A percentile compares a stretch with the other conserved stretches of the same genome.
Conservation (phyloP, 1,140 invertebrate genomes). For the Sycobia sp. region DNA sequence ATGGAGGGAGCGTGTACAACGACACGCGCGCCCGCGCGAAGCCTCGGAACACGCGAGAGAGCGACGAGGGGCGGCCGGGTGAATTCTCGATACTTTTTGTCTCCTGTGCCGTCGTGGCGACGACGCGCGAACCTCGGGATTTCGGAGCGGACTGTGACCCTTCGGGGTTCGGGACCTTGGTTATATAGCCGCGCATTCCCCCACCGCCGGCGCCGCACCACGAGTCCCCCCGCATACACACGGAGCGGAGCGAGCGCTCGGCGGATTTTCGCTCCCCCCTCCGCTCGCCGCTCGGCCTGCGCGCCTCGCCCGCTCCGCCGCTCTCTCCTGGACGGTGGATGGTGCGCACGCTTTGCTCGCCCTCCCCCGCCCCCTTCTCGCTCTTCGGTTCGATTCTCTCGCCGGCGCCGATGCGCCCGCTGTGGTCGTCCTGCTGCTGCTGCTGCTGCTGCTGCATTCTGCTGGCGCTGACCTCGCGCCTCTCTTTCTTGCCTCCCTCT, state of each 20-base stretch:
- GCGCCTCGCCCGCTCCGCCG: constrained; percentile 18
- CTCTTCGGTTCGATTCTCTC: too few relatives aligned
- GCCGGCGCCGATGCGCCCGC: constrained; percentile 32
- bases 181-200: constrained; percentile 53
- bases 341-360: too few relatives aligned
- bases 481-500: background rate
- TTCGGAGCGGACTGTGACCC: constrained; percentile 55
- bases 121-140: constrained; percentile 45
- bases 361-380: too few relatives aligned
- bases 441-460: background rate
- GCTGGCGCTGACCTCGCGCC: too few relatives aligned
- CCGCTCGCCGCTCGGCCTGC: background rate
- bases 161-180: constrained; percentile 45
- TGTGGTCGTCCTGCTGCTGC: constrained; percentile 11
- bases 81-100: too few relatives aligned
- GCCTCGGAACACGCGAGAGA: background rate
- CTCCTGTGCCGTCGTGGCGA: background rate
- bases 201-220: constrained; percentile 36
- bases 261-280: constrained; percentile 27
- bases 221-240: too few relatives aligned
- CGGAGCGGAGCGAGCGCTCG: constrained; percentile 9
- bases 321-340: too few relatives aligned
- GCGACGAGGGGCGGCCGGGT: constrained; percentile 17
- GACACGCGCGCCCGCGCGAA: too few relatives aligned
- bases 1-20: too few relatives aligned